These are phyloP conservation scores for Tenodera sinensis DNA, from an alignment of 2,888 invertebrate genomes.

Conservation along the genomic window DNA sequence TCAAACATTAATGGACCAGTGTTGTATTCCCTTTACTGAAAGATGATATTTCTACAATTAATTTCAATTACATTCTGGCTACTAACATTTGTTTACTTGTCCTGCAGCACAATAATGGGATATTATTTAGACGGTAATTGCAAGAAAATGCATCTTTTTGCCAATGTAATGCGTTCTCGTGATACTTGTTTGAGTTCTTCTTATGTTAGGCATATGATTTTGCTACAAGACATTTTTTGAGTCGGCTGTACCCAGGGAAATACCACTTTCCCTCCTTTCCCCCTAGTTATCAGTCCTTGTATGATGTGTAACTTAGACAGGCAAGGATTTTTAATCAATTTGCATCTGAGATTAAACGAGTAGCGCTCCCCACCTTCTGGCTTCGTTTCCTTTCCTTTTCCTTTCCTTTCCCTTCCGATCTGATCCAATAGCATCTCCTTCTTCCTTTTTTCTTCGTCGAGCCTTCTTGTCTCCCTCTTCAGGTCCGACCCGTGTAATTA, in stretches of 20 bases:
- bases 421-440: background rate
- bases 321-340: constrained; percentile 23
- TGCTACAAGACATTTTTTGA: background rate
- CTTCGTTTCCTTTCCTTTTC: background rate
- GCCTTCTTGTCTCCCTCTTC: background rate
- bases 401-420: background rate
- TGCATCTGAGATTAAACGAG: constrained; percentile 23
- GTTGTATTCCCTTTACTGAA: too few species aligned
- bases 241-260: background rate
- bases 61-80: too few species aligned
- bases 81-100: too few species aligned
- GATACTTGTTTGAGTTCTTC: too few species aligned
- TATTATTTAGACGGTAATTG: too few species aligned
- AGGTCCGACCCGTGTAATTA: constrained; percentile 12
- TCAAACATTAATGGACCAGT: too few species aligned
- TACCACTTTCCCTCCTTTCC: background rate
- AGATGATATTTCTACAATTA: too few species aligned
- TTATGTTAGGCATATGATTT: too few species aligned
- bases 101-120: too few species aligned
- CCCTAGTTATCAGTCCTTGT: background rate
- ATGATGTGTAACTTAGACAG: constrained; percentile 15
- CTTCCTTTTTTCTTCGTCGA: background rate
- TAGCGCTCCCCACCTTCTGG: background rate
- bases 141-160: too few species aligned
- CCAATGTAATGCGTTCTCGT: too few species aligned